Percentiles rank a stretch among this genome's conserved stretches.
Evolutionary conservation across 2,113 vertebrate species (phyloP).

Genomic region (Percina caprodes): DNA sequence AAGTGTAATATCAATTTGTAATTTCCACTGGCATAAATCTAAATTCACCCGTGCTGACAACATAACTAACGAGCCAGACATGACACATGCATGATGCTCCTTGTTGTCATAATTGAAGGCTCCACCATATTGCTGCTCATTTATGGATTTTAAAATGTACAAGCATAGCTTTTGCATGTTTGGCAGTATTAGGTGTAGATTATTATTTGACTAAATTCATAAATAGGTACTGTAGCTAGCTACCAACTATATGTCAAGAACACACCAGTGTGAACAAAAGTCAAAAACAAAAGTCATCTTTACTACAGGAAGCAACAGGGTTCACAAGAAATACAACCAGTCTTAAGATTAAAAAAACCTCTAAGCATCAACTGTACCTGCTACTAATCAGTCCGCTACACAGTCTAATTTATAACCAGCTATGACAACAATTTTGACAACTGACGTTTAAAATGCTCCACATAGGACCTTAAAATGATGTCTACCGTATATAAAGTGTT

Average conservation of each 20-base stretch:
- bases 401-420: neutral
- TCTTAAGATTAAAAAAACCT: neutral
- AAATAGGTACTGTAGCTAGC: neutral
- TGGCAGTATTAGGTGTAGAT: neutral
- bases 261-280: neutral
- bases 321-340: neutral
- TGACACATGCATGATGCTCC: neutral
- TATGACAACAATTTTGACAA: neutral
- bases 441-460: neutral
- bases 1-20: neutral
- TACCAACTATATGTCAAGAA: neutral
- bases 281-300: neutral
- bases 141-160: neutral
- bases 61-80: neutral
- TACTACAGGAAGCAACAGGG: neutral
- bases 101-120: neutral
- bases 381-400: neutral
- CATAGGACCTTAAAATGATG: neutral
- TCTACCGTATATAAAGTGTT: neutral
- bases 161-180: neutral
- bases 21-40: neutral
- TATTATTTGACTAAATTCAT: neutral
- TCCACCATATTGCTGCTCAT: neutral
- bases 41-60: neutral
- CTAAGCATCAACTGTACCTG: neutral